Evolutionary conservation across 2,797 vertebrate genomes (phyloP).

Genomic region (Muraenolepis orangiensis): DNA sequence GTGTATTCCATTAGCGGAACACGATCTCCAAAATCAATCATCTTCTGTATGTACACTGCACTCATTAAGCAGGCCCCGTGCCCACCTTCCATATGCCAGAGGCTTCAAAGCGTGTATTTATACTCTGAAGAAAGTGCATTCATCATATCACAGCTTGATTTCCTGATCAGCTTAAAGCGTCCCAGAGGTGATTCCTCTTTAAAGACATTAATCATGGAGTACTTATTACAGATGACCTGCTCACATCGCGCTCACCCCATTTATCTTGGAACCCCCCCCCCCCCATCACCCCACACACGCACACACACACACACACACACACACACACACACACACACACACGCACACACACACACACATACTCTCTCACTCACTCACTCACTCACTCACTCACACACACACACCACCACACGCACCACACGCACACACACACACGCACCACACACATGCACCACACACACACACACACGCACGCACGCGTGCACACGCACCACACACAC

Average conservation of each 20-base stretch:
- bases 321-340: not conserved
- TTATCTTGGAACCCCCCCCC: slow-evolving; percentile 49
- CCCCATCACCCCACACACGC: not conserved
- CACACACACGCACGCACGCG: not conserved
- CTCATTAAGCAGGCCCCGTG: slow-evolving; percentile 46
- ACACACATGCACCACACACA: not conserved
- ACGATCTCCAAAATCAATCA: slow-evolving; percentile 43
- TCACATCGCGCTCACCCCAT: slow-evolving; percentile 51
- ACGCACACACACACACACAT: no score
- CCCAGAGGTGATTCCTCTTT: slow-evolving; percentile 60
- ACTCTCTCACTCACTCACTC: not conserved
- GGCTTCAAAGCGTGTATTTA: slow-evolving; percentile 51
- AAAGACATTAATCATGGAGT: slow-evolving; percentile 63
- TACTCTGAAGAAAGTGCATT: slow-evolving; percentile 48
- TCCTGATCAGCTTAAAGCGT: slow-evolving; percentile 59
- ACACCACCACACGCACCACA: not conserved
- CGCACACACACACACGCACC: not conserved
- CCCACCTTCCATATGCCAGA: slow-evolving; percentile 37
- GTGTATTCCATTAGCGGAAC: slow-evolving; percentile 33
- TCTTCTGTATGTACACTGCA: slow-evolving; percentile 30
- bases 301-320: not conserved
- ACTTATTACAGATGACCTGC: slow-evolving; percentile 62
- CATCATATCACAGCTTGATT: slow-evolving; percentile 58
- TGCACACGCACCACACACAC: no score
- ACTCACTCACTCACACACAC: not conserved